phyloP scores from a whole-genome alignment of 2,113 vertebrate species.

The Spea multiplicata region DNA sequence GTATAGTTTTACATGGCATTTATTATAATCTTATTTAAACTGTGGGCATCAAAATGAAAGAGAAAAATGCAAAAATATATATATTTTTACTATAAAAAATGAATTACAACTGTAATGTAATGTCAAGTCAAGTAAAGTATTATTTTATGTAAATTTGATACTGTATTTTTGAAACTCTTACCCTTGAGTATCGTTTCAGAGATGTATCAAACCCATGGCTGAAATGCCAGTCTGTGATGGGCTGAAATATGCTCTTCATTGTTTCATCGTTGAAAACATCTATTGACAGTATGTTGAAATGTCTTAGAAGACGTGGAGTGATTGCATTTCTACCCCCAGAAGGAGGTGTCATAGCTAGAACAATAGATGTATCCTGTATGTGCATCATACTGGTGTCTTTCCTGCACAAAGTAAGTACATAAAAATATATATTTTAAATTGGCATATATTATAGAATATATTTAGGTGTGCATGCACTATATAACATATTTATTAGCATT shows the following conservation, averaged over 20 bases:
- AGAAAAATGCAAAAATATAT: no score
- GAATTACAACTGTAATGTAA: no score
- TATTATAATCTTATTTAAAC: no score
- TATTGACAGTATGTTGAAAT: slow-evolving; percentile 42
- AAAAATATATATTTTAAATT: no score
- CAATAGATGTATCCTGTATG: slow-evolving; percentile 60
- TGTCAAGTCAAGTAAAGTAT: no score
- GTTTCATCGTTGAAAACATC: slow-evolving; percentile 44
- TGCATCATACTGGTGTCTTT: slow-evolving; percentile 51
- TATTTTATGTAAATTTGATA: no score
- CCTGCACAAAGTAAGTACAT: slow-evolving; percentile 48
- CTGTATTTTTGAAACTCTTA: slow-evolving; percentile 12
- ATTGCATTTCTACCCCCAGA: slow-evolving; percentile 60
- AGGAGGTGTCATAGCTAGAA: slow-evolving; percentile 73
- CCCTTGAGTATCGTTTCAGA: slow-evolving; percentile 43
- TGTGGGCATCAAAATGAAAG: no score
- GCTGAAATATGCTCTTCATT: slow-evolving; percentile 18
- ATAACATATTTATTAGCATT: no score
- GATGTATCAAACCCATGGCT: slow-evolving; percentile 29
- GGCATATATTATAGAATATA: no score
- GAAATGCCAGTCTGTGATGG: slow-evolving; percentile 50
- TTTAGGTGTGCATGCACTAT: no score
- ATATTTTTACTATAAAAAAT: no score
- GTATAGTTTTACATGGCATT: no score
- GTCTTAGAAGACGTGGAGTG: slow-evolving; percentile 10